phyloP scores from a whole-genome alignment of 1,140 invertebrate genomes.

The Drosophila setifemur region DNA sequence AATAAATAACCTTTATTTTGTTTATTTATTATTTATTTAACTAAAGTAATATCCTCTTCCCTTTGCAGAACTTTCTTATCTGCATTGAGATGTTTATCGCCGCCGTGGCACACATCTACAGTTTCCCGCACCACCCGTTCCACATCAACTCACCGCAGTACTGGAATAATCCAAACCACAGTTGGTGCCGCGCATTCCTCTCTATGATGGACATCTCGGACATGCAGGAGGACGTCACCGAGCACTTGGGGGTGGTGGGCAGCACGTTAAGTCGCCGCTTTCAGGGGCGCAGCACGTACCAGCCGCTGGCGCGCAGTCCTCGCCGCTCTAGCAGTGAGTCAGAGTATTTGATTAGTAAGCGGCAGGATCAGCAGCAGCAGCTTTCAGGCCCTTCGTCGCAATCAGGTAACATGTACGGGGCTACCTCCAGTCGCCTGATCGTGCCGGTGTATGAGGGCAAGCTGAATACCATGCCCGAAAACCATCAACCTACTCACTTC shows the following conservation, averaged over 20 bases:
- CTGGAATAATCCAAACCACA: conserved; percentile 77
- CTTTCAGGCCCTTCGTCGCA: conserved; percentile 33
- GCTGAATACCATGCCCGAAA: conserved; percentile 49
- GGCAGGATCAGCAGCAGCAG: conserved; percentile 53
- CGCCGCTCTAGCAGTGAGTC: conserved; percentile 82
- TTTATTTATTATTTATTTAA: background rate
- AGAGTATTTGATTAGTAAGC: conserved; percentile 75
- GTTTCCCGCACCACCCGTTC: conserved; percentile 95
- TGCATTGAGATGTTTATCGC: conserved; percentile 99
- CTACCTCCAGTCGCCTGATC: conserved; percentile 58
- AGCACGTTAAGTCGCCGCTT: conserved; percentile 89
- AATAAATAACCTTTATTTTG: background rate
- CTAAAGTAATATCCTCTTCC: background rate
- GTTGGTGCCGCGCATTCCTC: conserved; percentile 86
- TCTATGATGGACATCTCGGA: conserved; percentile 98
- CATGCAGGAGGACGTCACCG: conserved; percentile 94
- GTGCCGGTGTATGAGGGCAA: conserved; percentile 62
- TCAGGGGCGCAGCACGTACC: conserved; percentile 88
- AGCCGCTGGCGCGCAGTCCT: conserved; percentile 86
- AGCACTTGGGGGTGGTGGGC: conserved; percentile 94
- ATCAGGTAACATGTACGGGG: conserved; percentile 72
- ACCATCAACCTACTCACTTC: conserved; percentile 50
- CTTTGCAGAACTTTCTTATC: conserved; percentile 93
- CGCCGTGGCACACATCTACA: conserved; percentile 96
- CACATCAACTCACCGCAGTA: conserved; percentile 82